These are phyloP conservation scores for Mesodorylaimus sp. DNA, from an alignment of 2,888 invertebrate genomes.

Conservation along the genomic window DNA sequence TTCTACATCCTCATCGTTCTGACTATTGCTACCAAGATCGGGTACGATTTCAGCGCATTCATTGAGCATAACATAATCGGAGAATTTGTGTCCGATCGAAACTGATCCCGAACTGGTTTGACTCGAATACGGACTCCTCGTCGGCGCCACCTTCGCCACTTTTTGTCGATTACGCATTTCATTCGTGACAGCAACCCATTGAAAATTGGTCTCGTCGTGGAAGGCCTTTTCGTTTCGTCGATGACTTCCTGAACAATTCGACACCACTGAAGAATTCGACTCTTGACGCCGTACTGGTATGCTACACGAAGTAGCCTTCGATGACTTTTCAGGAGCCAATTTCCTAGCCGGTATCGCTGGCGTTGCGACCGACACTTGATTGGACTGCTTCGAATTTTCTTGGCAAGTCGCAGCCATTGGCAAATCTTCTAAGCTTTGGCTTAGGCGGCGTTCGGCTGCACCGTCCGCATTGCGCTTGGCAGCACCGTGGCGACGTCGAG, in stretches of 20 bases:
- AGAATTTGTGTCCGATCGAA: too few species aligned
- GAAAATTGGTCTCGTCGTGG: not conserved
- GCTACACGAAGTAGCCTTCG: too few species aligned
- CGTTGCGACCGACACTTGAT: not conserved
- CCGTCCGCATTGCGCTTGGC: not conserved
- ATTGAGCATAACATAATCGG: too few species aligned
- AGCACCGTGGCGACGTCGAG: not conserved
- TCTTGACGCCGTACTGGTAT: too few species aligned
- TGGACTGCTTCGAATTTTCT: not conserved
- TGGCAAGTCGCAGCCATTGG: not conserved
- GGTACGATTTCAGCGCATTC: too few species aligned
- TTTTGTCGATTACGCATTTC: not conserved
- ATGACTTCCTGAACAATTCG: not conserved
- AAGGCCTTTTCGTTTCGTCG: not conserved
- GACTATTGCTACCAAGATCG: too few species aligned
- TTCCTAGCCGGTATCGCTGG: too few species aligned
- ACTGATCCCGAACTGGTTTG: not conserved
- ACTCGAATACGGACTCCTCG: not conserved
- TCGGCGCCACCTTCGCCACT: not conserved
- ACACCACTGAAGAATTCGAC: not conserved
- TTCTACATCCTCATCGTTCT: not conserved
- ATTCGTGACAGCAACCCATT: constrained; percentile 2
- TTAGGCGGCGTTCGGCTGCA: not conserved
- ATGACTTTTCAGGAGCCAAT: not conserved
- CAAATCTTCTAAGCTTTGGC: constrained; percentile 6